Evolutionary conservation across 2,888 invertebrate species (phyloP).

Genomic region (Shargacucullia verbasci): DNA sequence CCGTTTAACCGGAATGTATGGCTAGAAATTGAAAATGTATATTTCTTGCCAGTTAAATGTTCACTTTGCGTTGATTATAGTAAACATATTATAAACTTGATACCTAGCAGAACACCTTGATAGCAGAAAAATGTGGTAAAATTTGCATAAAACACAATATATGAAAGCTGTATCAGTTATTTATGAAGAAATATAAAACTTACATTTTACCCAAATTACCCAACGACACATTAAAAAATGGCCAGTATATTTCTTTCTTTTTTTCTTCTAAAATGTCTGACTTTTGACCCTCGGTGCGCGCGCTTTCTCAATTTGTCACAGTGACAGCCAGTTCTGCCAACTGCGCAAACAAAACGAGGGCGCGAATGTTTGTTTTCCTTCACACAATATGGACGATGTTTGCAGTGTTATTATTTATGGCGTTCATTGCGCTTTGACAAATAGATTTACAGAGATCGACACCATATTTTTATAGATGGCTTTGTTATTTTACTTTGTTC

Average conservation of each 20-base stretch:
- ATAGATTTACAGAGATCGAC: slow-evolving; percentile 78
- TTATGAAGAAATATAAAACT: slow-evolving; percentile 24
- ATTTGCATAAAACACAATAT: slow-evolving; percentile 44
- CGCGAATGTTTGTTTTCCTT: slow-evolving; percentile 80
- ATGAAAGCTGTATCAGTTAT: slow-evolving; percentile 18
- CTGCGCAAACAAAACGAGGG: slow-evolving; percentile 81
- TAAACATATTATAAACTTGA: slow-evolving; percentile 12
- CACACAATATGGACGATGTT: slow-evolving; percentile 77
- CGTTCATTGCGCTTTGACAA: slow-evolving; percentile 75
- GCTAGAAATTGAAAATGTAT: not conserved
- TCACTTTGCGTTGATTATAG: too few species aligned
- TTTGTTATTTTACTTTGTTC: slow-evolving; percentile 35
- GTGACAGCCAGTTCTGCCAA: slow-evolving; percentile 77
- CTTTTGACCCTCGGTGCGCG: slow-evolving; percentile 56
- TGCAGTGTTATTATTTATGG: slow-evolving; percentile 80
- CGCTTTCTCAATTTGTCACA: slow-evolving; percentile 73
- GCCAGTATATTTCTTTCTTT: slow-evolving; percentile 14
- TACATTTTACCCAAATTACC: slow-evolving; percentile 12
- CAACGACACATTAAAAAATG: slow-evolving; percentile 19
- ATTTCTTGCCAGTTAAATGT: too few species aligned
- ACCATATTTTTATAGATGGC: slow-evolving; percentile 59
- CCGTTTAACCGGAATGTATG: too few species aligned
- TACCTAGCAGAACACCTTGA: slow-evolving; percentile 6
- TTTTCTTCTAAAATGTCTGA: slow-evolving; percentile 41
- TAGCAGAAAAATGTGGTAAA: slow-evolving; percentile 30